These are phyloP conservation scores for Acinonyx jubatus DNA, from an alignment of 2,113 vertebrate species.

Conservation along the genomic window DNA sequence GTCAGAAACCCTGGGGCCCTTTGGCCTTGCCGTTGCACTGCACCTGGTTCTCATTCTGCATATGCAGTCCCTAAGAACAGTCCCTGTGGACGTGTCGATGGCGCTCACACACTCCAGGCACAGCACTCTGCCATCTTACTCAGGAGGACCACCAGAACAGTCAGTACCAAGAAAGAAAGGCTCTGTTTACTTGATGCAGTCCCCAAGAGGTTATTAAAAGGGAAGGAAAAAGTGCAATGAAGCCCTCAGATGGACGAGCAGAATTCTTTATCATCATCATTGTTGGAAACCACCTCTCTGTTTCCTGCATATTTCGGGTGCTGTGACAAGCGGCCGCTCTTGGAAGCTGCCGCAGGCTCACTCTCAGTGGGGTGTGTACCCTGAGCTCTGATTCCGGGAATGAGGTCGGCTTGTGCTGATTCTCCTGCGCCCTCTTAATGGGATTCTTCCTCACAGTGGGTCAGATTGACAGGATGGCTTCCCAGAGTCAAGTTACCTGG, in stretches of 20 bases:
- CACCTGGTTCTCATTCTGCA: background rate
- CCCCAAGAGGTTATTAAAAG: background rate
- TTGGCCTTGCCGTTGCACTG: background rate
- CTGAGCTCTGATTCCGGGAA: background rate
- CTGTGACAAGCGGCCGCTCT: background rate
- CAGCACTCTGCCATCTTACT: fast-evolving
- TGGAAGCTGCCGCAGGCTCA: no score
- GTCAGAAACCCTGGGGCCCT: background rate
- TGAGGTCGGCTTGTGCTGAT: fast-evolving
- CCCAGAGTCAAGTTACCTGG: background rate
- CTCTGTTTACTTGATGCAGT: background rate
- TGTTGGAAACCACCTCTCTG: background rate
- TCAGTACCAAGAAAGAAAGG: background rate
- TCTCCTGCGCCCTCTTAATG: background rate
- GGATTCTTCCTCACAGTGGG: background rate
- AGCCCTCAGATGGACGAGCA: background rate
- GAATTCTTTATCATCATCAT: background rate
- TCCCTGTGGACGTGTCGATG: background rate
- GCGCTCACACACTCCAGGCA: background rate
- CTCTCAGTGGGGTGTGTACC: fast-evolving
- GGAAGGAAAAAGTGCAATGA: background rate
- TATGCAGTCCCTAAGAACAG: no score
- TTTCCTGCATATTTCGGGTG: fast-evolving
- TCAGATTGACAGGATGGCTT: background rate
- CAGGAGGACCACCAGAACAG: fast-evolving